Base-by-base conservation (phyloP, 2,888 invertebrate species). In the Marasmarcha lunaedactyla region DNA sequence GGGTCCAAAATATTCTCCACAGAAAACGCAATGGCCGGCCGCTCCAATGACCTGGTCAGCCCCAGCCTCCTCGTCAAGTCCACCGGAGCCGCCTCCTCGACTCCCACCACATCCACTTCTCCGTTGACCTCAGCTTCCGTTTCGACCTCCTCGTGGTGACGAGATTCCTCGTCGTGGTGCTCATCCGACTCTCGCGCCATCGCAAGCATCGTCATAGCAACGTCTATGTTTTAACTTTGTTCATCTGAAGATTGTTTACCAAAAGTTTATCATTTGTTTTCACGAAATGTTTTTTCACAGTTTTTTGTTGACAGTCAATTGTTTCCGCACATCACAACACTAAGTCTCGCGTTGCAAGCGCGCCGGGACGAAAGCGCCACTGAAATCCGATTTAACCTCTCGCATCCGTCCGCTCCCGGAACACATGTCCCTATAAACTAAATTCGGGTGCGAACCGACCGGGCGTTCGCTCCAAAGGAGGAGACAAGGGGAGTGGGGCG, bases 1-100 rank as follows among this genome's bases (percentile, higher is more conserved):
- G 95, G 95, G 71, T 95, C 94, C 50, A 95, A 76, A 48, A 95
- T 95, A 62, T 95, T 95, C 77, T 95, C 94, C 14, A 95, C 95
- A 3, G 94, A 94, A 73, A 95, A 95, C 12, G 94, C 93, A 47
- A 94, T 81, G 1, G 76, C 65, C 1, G 73, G 62, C 38, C 86
- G 50, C 87, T 89, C 81, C 0, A 78, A 74, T 1, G 81, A 70
- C 53, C 90, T 73, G 38, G 88, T 89, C 43, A 87, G 78, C 36
- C 86, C 85, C 40, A 87, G 71, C 30, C 86, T 73, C 39, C 85
- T 58, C 36, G 79, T 84, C 7, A 83, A 52, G 53, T 83, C 83
- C 7, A 83, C 81, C 1, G 81, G 81, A 9, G 81, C 83, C 1
- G 76, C 77, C 43, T 81, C 81, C 41, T 81, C 83, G 0, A 81